phyloP scores from a whole-genome alignment of 2,113 vertebrate genomes.

The Mystacornis crossleyi region DNA sequence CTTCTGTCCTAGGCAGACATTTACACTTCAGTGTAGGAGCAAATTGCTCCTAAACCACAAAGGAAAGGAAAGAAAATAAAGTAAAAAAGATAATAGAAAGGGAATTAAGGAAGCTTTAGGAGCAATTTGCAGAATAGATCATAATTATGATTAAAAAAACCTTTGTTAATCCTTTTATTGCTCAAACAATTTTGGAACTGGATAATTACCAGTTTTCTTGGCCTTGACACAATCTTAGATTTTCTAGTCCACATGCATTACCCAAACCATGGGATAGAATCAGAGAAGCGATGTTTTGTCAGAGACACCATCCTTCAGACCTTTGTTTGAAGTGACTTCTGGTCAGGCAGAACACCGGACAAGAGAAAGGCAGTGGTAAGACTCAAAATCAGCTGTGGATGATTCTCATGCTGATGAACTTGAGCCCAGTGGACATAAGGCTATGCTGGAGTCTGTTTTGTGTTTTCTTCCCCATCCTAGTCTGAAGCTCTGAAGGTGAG shows the following conservation, averaged over 20 bases:
- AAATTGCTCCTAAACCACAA: slow-evolving; percentile 27
- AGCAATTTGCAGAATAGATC: not conserved
- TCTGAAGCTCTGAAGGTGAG: not conserved
- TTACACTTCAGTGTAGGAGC: not conserved
- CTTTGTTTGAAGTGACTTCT: not conserved
- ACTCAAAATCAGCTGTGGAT: not conserved
- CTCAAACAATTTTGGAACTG: not conserved
- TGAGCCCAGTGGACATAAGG: not conserved
- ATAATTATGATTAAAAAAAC: not conserved
- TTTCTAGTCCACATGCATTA: not conserved
- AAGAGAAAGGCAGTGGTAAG: not conserved
- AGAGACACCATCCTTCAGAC: not conserved
- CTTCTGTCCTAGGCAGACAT: not conserved
- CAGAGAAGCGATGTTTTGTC: not conserved
- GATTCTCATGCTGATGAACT: not conserved
- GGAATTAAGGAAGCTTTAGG: not conserved
- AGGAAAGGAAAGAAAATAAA: not conserved
- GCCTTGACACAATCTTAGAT: not conserved
- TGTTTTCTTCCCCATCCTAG: not conserved
- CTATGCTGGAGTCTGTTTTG: not conserved
- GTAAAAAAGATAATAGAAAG: not conserved
- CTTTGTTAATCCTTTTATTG: slow-evolving; percentile 11
- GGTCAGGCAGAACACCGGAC: not conserved
- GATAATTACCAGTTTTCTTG: not conserved
- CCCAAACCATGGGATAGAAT: not conserved